Evolutionary conservation across 1,140 invertebrate species (phyloP).

Genomic region (Ceratitis capitata): DNA sequence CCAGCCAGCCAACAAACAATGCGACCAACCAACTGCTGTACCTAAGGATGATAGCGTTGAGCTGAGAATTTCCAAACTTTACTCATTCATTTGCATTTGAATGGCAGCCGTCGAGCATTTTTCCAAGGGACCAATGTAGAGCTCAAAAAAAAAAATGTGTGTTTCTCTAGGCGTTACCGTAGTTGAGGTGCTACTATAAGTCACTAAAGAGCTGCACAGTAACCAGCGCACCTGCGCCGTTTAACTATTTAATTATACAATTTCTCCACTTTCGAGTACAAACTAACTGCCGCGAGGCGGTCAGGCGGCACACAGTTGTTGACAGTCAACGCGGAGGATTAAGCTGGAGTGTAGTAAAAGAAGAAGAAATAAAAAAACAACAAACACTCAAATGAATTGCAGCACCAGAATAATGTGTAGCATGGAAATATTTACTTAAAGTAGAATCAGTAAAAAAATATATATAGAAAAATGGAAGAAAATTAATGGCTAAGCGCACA

Average conservation of each 20-base stretch:
- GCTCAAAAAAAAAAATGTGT: background rate
- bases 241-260: constrained; percentile 37
- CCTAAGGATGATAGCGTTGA: constrained; percentile 10
- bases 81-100: constrained; percentile 35
- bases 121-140: background rate
- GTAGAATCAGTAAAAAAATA: background rate
- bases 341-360: background rate
- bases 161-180: background rate
- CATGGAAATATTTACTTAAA: background rate
- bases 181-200: background rate
- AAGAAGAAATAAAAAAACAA: too few species aligned
- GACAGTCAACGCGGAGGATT: constrained; percentile 22
- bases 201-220: constrained; percentile 6
- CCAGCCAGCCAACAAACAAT: background rate
- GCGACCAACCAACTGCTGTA: background rate
- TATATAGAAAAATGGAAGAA: background rate
- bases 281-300: constrained; percentile 9
- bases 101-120: constrained; percentile 10
- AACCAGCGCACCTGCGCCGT: constrained; percentile 3
- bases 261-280: constrained; percentile 16
- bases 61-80: constrained; percentile 32
- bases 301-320: constrained; percentile 16
- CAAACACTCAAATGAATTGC: background rate
- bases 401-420: background rate
- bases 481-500: background rate